Conservation (phyloP, 2,113 vertebrate species). For the Chaenocephalus aceratus region DNA sequence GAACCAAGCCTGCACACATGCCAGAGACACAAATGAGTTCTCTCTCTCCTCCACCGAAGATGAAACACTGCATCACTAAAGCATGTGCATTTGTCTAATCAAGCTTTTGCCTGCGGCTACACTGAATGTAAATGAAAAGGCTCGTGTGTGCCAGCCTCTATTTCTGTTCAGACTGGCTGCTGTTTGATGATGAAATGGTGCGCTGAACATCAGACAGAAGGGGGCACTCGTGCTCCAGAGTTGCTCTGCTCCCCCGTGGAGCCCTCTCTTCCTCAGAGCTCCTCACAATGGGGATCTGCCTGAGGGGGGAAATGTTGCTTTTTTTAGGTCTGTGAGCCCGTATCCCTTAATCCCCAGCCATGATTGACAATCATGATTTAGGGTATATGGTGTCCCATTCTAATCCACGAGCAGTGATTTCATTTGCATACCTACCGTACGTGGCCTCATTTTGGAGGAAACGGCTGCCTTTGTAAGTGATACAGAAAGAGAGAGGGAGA, state of each 20-base stretch:
- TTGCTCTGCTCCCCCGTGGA: slow-evolving; percentile 79
- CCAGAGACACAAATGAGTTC: slow-evolving; percentile 76
- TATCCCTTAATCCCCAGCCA: slow-evolving; percentile 99
- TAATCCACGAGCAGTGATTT: slow-evolving; percentile 99
- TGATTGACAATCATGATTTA: slow-evolving; percentile 99
- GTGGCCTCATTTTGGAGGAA: slow-evolving; percentile 92
- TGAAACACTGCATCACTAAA: slow-evolving; percentile 83
- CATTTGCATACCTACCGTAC: slow-evolving; percentile 98
- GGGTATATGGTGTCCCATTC: slow-evolving; percentile 98
- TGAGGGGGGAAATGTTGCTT: slow-evolving; percentile 96
- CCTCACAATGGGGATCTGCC: slow-evolving; percentile 87
- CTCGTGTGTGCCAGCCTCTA: slow-evolving; percentile 75
- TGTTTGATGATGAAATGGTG: slow-evolving; percentile 67
- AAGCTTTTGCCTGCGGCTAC: slow-evolving; percentile 78
- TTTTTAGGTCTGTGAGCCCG: slow-evolving; percentile 99
- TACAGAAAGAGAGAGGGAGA: slow-evolving; percentile 82
- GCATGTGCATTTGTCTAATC: slow-evolving; percentile 81
- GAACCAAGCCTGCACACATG: slow-evolving; percentile 68
- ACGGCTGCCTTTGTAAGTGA: slow-evolving; percentile 87
- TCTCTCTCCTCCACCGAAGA: slow-evolving; percentile 78
- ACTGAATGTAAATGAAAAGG: slow-evolving; percentile 77
- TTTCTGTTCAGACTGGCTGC: slow-evolving; percentile 70
- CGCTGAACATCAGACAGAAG: slow-evolving; percentile 69
- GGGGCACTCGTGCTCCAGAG: slow-evolving; percentile 98
- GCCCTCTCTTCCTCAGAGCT: slow-evolving; percentile 86